Conservation (phyloP, 2,888 invertebrate species). For the Acronicta leporina region DNA sequence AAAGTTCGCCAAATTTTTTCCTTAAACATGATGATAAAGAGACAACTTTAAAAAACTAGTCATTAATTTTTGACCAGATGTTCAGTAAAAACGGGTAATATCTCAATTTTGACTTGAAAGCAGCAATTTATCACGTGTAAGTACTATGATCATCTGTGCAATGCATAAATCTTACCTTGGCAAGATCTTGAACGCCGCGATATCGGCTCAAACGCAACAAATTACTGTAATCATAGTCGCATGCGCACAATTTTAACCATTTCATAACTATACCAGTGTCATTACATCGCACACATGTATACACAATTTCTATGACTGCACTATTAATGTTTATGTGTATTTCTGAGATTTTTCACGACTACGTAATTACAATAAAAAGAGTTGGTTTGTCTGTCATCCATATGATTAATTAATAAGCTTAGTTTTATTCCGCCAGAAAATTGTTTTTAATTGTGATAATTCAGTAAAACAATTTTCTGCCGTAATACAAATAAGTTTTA, state of each 20-base stretch:
- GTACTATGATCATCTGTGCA: conserved; percentile 55
- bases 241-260: conserved; percentile 68
- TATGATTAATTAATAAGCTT: too few relatives aligned
- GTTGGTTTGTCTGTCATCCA: too few relatives aligned
- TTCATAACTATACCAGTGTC: conserved; percentile 67
- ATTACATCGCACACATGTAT: conserved; percentile 53
- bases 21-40: conserved; percentile 43
- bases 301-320: conserved; percentile 33
- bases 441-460: too few relatives aligned
- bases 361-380: background rate
- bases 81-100: conserved; percentile 52
- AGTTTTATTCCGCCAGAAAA: too few relatives aligned
- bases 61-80: conserved; percentile 52
- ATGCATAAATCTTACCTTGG: conserved; percentile 64
- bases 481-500: too few relatives aligned
- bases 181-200: conserved; percentile 65
- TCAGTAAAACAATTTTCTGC: too few relatives aligned
- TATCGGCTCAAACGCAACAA: conserved; percentile 67
- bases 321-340: conserved; percentile 26
- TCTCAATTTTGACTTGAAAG: conserved; percentile 56
- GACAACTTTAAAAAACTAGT: conserved; percentile 32
- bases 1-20: conserved; percentile 41
- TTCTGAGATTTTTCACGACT: conserved; percentile 5
- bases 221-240: conserved; percentile 71
- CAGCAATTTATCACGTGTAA: conserved; percentile 55